These are phyloP conservation scores for Enteromius thamalakanensis DNA, from an alignment of 2,797 vertebrate species.

Conservation along the genomic window DNA sequence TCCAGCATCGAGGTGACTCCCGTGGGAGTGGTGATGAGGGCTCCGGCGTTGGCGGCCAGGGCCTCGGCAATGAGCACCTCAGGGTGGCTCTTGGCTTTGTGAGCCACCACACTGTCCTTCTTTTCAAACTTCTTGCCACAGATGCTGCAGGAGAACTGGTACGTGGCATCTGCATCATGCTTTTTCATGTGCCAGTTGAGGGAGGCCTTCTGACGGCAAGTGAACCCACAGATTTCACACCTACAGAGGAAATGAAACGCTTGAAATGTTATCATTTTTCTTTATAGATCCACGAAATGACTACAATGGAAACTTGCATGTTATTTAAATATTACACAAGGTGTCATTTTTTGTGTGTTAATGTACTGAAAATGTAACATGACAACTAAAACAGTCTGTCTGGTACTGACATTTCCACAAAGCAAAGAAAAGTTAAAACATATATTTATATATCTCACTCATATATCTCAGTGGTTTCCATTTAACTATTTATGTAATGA, in stretches of 20 bases:
- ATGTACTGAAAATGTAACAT: slow-evolving; percentile 61
- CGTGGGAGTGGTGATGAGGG: slow-evolving; percentile 89
- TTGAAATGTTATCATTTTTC: background rate
- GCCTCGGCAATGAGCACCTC: slow-evolving; percentile 97
- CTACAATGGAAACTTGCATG: background rate
- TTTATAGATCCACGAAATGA: background rate
- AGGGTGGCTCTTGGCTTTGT: slow-evolving; percentile 84
- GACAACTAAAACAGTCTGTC: slow-evolving; percentile 62
- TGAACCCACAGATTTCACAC: slow-evolving; percentile 98
- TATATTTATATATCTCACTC: slow-evolving; percentile 69
- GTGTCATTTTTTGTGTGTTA: background rate
- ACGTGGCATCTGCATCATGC: slow-evolving; percentile 92
- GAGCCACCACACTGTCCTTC: slow-evolving; percentile 97
- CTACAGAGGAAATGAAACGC: slow-evolving; percentile 65
- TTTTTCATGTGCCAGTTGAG: slow-evolving; percentile 99
- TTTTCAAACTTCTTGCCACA: slow-evolving; percentile 99
- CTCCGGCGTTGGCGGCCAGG: slow-evolving; percentile 90
- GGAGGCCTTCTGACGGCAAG: slow-evolving; percentile 96
- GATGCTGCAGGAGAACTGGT: slow-evolving; percentile 97
- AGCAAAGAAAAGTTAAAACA: slow-evolving; percentile 71
- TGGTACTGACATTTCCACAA: slow-evolving; percentile 74
- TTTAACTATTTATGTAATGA: background rate
- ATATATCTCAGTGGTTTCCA: background rate
- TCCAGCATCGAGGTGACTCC: slow-evolving; percentile 82
- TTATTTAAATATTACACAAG: background rate